Evolutionary conservation across 2,797 vertebrate species (phyloP), one percentile per base, ranked within the genome.

Genomic region (Rhabdomys pumilio): DNA sequence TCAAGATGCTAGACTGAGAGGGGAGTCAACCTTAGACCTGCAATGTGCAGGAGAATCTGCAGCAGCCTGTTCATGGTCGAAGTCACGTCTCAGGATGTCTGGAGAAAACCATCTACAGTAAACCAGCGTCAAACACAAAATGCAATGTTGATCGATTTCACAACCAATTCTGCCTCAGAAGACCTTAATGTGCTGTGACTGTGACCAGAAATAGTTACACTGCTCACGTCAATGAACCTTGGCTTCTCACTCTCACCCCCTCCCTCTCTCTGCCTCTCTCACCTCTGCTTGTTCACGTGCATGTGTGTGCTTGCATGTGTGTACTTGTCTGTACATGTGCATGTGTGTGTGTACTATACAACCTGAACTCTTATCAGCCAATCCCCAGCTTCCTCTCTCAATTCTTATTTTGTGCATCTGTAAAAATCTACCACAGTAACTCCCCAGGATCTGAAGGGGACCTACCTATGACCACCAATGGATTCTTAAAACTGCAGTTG

Each of bases 11-110:
- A 65, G 34, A 29, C 14, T 69, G 7, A 50, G 47, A 6, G 14
- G 14, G 34, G 1, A 72, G 2, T 47, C 53, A 73, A 81, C 20
- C 61, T 69, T 63, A 95, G 89, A 83, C 63, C 53, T 69, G 38
- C 53, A 91, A n/a, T 3, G 19, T 31, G 6, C 72, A 57, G 53
- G 59, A 89, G 92, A 96, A 95, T 97, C 97, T 57, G 20, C 93
- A 97, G 97, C 86, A 90, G 44, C 89, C 97, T 95, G 90, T 94
- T 96, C 94, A 81, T n/a, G 67, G 93, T 95, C 93, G 59, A 73
- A 95, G 69, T 76, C 81, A 88, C 47, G 89, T 77, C 41, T 92
- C 76, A 85, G 90, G 92, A 73, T 95, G 53, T 95, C 92, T 95
- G 1, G 50, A 95, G 97, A 98, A 97, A 41, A 92, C 55, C 41